phyloP scores from a whole-genome alignment of 2,888 invertebrate species.

The Hedychridium roseum region DNA sequence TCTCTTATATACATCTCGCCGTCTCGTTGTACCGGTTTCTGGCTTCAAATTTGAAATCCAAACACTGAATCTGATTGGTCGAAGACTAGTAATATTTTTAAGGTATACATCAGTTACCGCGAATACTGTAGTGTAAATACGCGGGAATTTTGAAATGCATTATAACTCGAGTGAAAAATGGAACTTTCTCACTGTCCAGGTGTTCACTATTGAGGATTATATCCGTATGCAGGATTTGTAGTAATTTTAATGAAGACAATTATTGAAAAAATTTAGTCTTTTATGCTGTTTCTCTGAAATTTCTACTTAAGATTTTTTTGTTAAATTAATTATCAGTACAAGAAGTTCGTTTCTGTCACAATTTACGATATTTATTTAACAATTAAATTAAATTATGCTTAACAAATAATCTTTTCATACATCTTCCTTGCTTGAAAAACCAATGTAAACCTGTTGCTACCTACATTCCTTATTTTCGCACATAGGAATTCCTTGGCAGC shows the following conservation, averaged over 20 bases:
- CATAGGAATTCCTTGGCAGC: conserved; percentile 55
- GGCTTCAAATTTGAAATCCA: conserved; percentile 42
- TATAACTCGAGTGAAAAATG: neutral
- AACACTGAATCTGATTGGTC: conserved; percentile 35
- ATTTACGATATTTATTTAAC: conserved; percentile 46
- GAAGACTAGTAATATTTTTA: neutral
- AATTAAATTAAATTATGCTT: conserved; percentile 56
- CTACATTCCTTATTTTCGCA: conserved; percentile 38
- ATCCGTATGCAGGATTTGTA: too few relatives aligned
- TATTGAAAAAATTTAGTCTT: too few relatives aligned
- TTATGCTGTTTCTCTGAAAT: conserved; percentile 30
- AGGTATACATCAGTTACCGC: too few relatives aligned
- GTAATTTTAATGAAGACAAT: too few relatives aligned
- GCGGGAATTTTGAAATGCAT: neutral
- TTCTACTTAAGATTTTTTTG: too few relatives aligned
- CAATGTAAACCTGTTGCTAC: conserved; percentile 39
- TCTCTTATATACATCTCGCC: too few relatives aligned
- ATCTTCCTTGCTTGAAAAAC: conserved; percentile 33
- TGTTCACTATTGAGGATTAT: too few relatives aligned
- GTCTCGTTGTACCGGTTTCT: too few relatives aligned
- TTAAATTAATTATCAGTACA: conserved; percentile 35
- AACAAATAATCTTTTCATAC: conserved; percentile 47
- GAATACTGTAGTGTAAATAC: too few relatives aligned
- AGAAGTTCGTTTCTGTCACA: conserved; percentile 43
- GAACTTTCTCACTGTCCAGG: conserved; percentile 21